Evolutionary conservation across 2,888 invertebrate genomes (phyloP), one percentile per base, ranked within the genome.

Genomic region (Frankliniella fusca): DNA sequence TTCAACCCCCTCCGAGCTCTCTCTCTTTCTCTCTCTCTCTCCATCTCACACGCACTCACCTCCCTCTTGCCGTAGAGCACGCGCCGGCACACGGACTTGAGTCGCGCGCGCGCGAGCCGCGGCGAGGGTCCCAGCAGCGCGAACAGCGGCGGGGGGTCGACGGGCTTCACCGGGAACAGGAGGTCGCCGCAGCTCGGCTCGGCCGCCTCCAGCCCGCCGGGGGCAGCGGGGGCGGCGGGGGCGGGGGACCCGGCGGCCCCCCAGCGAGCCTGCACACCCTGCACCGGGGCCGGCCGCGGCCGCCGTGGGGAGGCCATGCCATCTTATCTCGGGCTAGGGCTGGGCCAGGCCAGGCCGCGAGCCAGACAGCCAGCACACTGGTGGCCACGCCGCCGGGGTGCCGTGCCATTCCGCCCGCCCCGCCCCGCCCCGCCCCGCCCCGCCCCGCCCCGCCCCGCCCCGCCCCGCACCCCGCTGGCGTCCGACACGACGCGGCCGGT

Each of bases 101-200:
- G 27, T 27, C 70, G 70, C 23, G 70, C 70, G 23, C 70, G 23
- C 27, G 70, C 70, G 23, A 9, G 7, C 11, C 9, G 70, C 27
- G 70, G 27, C 70, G 23, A 38, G 38, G 38, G 38, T 38, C 2
- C 3, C 38, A 38, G 9, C 70, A 11, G 70, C 70, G 70, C 11
- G 23, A 27, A 27, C 27, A 54, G 54, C 23, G 70, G 70, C 61
- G 61, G 61, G 18, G 61, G 12, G 61, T 11, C 70, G 70, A 9
- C 70, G 70, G 70, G 70, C 70, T 70, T 23, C n/a, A 70, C 70
- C n/a, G 70, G 23, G 70, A 76, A 27, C 70, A 76, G 70, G 23
- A 76, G 70, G 70, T 76, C 70, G 11, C 70, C 70, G 70, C 70
- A 76, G 70, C 70, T 76, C 7, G 70, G 70, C 70, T 8, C 23